Evolutionary conservation across 2,113 vertebrate species (phyloP), one percentile per base, ranked within the genome.

Genomic region (Anser cygnoides): DNA sequence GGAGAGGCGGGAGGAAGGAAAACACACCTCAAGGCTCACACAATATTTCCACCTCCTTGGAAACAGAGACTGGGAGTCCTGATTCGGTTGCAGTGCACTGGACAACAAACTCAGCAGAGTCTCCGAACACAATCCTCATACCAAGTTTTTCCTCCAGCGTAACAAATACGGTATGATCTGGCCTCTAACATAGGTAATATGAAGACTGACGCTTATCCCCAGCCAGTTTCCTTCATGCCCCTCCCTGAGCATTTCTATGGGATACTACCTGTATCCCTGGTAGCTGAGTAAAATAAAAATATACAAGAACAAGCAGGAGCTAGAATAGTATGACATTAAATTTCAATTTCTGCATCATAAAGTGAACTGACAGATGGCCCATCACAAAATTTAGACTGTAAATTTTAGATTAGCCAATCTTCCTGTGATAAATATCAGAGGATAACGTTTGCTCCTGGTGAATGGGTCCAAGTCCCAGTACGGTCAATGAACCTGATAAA

Each of bases 1-100:
- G 79, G 41, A 91, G 84, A 90, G 66, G 73, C 65, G 54, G 76
- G 31, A 94, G 86, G 94, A 93, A 94, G 86, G 89, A 97, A 96
- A 94, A 95, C 86, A 94, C 80, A 84, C 95, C 80, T 92, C 57
- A 67, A 43, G 44, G 39, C 39, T 81, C 17, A 20, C 68, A 93
- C 80, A 90, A 74, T 59, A 46, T 37, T 26, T 71, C 58, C 10
- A 90, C 63, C 82, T 83, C 82, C 68, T 59, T 74, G 59, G 84
- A 76, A 96, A 92, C 28, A 81, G 28, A 7, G 9, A 83, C 65
- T 67, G 21, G 63, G 68, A 71, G 21, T 6, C 31, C 31, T 11
- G 21, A 63, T 78, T 63, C 17, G 39, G 85, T 31, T 1, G 6
- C 59, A 85, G 11, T 6, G 20, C 10, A 10, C 11, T 52, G 35